Base-by-base conservation (phyloP, 1,140 invertebrate species). In the Hylaeus anthracinus region DNA sequence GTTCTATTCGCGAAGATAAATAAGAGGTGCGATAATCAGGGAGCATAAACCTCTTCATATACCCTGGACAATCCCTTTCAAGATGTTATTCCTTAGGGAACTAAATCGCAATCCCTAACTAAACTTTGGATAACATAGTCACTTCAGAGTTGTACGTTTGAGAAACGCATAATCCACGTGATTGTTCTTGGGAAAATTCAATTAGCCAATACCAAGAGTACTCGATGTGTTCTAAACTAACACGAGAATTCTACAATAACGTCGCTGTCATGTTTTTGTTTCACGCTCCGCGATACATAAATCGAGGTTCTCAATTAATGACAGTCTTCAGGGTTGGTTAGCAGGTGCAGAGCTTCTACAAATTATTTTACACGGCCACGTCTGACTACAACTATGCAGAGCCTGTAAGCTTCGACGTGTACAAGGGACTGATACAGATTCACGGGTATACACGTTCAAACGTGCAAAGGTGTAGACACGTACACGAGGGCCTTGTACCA, bases 401-500 rank as follows among this genome's bases (percentile, higher is more conserved):
- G 26, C 41, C 53, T 55, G 39, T 26, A 5, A 39, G 48, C 4
- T 43, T 61, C 58, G 41, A 51, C 48, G 55, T 41, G 69, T 61
- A 37, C 75, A 37, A 70, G 9, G 53, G 58, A 64, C 10, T 37
- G 53, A 67, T 26, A 76, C 56, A 37, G 64, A 76, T 69, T 74
- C n/a, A 41, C 26, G 12, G 12, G 41, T 8, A 37, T 5, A 65
- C 53, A 71, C n/a, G 39, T 9, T 48, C 37, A 55, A 48, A 71
- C 58, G 63, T 66, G 64, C 69, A 71, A 69, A 75, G 71, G 71
- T 67, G 67, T 83, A 82, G 60, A 69, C 55, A 66, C 65, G 64
- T 72, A 72, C 51, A 6, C 37, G 56, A 15, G n/a, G 48, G 65
- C 74, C 66, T 74, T 58, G 73, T 65, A 85, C 74, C 74, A 67